These are phyloP conservation scores for Thaumetopoea pityocampa DNA, from an alignment of 1,140 invertebrate genomes.

Conservation along the genomic window DNA sequence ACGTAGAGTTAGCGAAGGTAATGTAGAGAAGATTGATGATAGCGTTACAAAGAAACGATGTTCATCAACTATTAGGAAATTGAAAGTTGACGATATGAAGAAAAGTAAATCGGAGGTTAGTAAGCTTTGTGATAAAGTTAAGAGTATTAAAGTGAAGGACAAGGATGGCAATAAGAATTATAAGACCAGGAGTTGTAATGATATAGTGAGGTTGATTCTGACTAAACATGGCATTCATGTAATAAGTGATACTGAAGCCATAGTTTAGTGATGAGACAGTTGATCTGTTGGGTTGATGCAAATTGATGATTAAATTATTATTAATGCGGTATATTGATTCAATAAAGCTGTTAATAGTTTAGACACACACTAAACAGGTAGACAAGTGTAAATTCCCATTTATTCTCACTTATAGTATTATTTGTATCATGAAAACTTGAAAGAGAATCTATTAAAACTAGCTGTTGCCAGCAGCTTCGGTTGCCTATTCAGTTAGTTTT, in stretches of 20 bases:
- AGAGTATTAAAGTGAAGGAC: conserved; percentile 58
- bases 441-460: too few species aligned
- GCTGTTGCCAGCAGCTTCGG: too few species aligned
- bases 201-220: conserved; percentile 82
- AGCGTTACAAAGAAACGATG: conserved; percentile 48
- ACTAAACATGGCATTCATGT: conserved; percentile 85
- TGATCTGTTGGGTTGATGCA: not conserved
- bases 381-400: too few species aligned
- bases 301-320: not conserved
- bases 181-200: conserved; percentile 78
- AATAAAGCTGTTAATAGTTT: too few species aligned
- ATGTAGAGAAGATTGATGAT: conserved; percentile 30
- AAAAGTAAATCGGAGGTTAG: conserved; percentile 63
- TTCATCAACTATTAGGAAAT: conserved; percentile 55
- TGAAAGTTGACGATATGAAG: conserved; percentile 53
- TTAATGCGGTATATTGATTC: too few species aligned
- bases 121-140: conserved; percentile 62
- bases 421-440: too few species aligned
- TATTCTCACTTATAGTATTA: too few species aligned
- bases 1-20: conserved; percentile 55
- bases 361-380: too few species aligned
- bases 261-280: conserved; percentile 72
- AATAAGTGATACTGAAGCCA: conserved; percentile 84
- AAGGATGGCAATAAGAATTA: conserved; percentile 44
- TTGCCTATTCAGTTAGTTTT: too few species aligned